phyloP scores from a whole-genome alignment of 2,888 invertebrate species.

The Drosophila kambysellisi region DNA sequence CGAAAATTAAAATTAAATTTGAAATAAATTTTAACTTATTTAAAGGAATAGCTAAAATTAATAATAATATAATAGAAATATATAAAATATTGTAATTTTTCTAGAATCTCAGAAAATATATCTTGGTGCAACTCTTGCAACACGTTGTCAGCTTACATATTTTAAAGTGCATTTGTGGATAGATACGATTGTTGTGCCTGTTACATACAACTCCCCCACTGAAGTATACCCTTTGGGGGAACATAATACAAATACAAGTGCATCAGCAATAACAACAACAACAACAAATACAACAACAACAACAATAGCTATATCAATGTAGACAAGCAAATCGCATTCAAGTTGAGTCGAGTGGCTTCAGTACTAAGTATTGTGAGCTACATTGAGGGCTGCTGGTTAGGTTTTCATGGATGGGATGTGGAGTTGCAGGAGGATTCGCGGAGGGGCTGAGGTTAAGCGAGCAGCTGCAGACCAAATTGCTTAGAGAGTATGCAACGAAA shows the following conservation, averaged over 20 bases:
- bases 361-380: slow-evolving; percentile 4
- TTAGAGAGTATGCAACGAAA: slow-evolving; percentile 64
- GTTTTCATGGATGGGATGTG: not conserved
- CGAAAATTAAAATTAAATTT: not conserved
- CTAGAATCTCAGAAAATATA: not conserved
- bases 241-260: not conserved
- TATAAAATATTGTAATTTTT: not conserved
- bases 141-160: not conserved
- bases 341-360: slow-evolving; percentile 15
- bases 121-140: not conserved
- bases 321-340: slow-evolving; percentile 10
- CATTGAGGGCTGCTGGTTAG: not conserved
- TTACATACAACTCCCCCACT: not conserved
- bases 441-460: slow-evolving; percentile 28
- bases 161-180: not conserved
- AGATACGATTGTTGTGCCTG: not conserved
- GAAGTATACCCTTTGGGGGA: not conserved
- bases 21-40: not conserved
- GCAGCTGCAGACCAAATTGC: slow-evolving; percentile 60
- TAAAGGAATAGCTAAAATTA: not conserved
- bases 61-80: not conserved
- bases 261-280: not conserved
- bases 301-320: not conserved
- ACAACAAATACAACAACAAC: slow-evolving; percentile 3
- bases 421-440: not conserved